These are phyloP conservation scores for Pseudococcus jackbeardsleyi DNA, from an alignment of 2,888 invertebrate genomes.

Conservation along the genomic window DNA sequence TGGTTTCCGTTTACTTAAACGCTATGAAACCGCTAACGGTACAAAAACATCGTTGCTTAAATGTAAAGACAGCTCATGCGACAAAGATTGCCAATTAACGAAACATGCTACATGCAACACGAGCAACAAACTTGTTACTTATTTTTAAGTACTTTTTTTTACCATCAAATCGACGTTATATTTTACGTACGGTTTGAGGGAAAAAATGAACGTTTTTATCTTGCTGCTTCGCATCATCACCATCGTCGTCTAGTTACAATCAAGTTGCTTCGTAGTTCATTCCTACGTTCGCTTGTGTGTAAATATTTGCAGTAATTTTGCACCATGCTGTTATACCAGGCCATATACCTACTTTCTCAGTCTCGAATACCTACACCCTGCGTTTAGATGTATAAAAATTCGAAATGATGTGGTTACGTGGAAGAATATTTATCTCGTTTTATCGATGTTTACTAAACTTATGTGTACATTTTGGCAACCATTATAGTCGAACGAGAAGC, in stretches of 20 bases:
- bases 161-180: background rate
- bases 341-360: background rate
- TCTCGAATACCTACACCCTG: background rate
- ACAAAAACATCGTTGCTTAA: background rate
- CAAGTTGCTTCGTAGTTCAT: background rate
- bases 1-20: background rate
- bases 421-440: conserved; percentile 15
- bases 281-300: background rate
- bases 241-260: background rate
- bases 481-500: background rate
- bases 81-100: background rate
- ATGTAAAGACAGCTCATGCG: background rate
- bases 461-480: conserved; percentile 20
- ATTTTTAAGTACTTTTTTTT: background rate
- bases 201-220: background rate
- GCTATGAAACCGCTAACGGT: background rate
- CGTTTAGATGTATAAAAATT: background rate
- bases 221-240: background rate
- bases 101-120: background rate
- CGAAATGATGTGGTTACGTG: background rate
- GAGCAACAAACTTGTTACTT: conserved; percentile 2
- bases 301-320: background rate
- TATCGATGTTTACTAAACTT: conserved; percentile 8
- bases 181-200: too few species aligned
- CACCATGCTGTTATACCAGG: background rate